Evolutionary conservation across 2,113 vertebrate genomes (phyloP), one percentile per base, ranked within the genome.

Genomic region (Murina feae): DNA sequence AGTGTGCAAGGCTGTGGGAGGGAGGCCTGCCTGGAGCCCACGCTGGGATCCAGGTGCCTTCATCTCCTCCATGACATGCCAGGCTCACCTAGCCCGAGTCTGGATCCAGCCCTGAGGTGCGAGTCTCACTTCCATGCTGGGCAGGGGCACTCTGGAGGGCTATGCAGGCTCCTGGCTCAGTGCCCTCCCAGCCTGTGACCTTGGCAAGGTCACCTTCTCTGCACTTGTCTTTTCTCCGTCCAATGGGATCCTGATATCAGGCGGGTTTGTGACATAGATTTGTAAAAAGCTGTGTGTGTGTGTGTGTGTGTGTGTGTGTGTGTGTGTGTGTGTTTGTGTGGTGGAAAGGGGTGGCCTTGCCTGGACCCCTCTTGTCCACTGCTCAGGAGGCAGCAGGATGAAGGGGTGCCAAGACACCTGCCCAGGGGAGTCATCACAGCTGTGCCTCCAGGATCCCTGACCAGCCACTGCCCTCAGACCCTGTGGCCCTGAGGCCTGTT

Each of bases 141-240:
- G 13, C 53, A 68, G 42, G 42, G 44, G 9, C 21, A 53, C 60
- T 58, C 55, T 16, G 44, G 75, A 30, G 20, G 21, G 39, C 32
- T 32, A 21, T 6, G 14, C 21, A 74, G 86, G 32, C 47, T 81
- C 44, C 81, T 47, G 53, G 44, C 21, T 84, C 39, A 30, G 83
- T 53, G 30, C 32, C 28, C 76, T n/a, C 20, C 20, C 28, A 79
- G 32, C 32, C 39, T 42, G 63, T 75, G 83, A 84, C 76, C 86
- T 93, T 76, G 23, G 49, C 65, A 96, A 83, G 75, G 79, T 93
- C 76, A 90, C 13, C 25, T 74, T 74, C 44, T 94, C 81, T 74
- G 47, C 86, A 35, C 8, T 30, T 60, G 65, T 17, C 74, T 76
- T 66, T 79, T 94, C 69, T 72, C 55, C 83, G 30, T 84, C 53